Conservation (phyloP, 92 coral and sea anemone species). For the Epizoanthus illoricatus region DNA sequence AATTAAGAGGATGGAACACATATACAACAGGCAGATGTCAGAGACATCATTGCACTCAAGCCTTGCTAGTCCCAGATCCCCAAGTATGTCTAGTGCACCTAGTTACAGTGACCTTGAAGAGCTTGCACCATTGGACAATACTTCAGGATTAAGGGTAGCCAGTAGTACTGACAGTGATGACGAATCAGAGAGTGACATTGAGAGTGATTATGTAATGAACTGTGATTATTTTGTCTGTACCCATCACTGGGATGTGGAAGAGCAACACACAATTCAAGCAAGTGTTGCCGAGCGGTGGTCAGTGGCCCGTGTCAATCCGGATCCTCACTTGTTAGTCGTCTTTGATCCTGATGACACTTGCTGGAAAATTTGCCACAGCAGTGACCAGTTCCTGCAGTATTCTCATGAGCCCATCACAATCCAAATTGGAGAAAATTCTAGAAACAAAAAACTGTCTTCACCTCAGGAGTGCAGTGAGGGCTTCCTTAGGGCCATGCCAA, state of each 20-base stretch:
- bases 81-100: constrained; percentile 28
- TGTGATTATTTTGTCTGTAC: constrained; percentile 90
- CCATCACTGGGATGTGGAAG: constrained; percentile 93
- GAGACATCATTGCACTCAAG: constrained; percentile 54
- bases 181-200: constrained; percentile 82
- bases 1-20: constrained; percentile 45
- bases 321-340: constrained; percentile 63
- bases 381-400: constrained; percentile 20
- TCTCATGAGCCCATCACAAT: background rate
- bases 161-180: constrained; percentile 86
- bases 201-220: constrained; percentile 85
- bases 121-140: constrained; percentile 37
- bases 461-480: constrained; percentile 45
- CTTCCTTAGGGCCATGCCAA: constrained; percentile 83
- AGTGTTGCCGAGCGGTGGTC: constrained; percentile 87
- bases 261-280: constrained; percentile 87
- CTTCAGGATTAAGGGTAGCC: constrained; percentile 33
- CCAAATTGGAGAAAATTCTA: background rate
- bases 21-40: constrained; percentile 66
- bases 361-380: constrained; percentile 69
- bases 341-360: constrained; percentile 70
- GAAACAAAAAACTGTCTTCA: background rate
- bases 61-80: constrained; percentile 57
- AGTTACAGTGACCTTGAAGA: constrained; percentile 43
- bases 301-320: constrained; percentile 42